A percentile compares a stretch with the other conserved stretches of the same genome.
Conservation (phyloP, 2,113 vertebrate genomes). For the Pedetes capensis region DNA sequence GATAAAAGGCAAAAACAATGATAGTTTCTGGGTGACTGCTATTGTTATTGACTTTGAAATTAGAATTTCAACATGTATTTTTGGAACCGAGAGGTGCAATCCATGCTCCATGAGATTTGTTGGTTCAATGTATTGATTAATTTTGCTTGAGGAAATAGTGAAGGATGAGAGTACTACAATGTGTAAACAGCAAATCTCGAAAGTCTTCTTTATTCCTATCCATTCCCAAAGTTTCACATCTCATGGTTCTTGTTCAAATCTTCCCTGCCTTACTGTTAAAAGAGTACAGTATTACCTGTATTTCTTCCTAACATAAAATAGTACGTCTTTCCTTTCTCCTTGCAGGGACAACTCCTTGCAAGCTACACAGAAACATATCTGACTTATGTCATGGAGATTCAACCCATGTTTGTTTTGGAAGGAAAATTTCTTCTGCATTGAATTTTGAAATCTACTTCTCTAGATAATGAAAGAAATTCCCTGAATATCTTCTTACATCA, state of each 20-base stretch:
- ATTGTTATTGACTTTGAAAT: background rate
- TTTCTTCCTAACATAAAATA: background rate
- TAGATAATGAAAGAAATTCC: background rate
- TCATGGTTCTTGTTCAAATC: background rate
- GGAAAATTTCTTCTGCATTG: background rate
- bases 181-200: background rate
- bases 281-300: accelerated
- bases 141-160: background rate
- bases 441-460: background rate
- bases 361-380: background rate
- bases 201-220: background rate
- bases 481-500: background rate
- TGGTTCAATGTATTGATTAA: background rate
- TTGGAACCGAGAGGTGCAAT: background rate
- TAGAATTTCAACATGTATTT: background rate
- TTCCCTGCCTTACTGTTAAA: background rate
- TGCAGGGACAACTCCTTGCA: background rate
- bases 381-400: background rate
- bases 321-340: background rate
- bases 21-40: background rate
- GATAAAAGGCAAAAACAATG: background rate
- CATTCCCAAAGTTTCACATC: background rate
- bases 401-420: background rate
- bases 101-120: background rate
- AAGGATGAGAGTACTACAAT: background rate